Evolutionary conservation across 2,888 invertebrate species (phyloP).

Genomic region (Sclerodermus sp.): DNA sequence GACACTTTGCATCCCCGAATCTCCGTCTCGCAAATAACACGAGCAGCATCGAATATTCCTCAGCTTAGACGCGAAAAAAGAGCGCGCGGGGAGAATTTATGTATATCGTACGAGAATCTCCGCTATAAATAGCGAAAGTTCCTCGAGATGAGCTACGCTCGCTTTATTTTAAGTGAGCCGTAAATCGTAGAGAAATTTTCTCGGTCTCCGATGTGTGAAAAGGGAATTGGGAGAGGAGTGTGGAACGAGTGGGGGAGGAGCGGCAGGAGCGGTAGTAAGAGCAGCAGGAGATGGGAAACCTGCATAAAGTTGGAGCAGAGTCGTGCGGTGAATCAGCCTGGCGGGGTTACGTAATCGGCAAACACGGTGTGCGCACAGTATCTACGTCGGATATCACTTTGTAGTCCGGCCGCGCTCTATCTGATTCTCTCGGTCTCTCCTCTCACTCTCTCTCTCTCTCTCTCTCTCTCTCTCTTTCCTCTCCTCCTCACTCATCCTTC

Average conservation of each 20-base stretch:
- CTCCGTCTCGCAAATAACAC: no score
- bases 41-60: no score
- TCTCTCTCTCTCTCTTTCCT: no score
- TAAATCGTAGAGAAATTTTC: no score
- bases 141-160: no score
- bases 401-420: conserved; percentile 41
- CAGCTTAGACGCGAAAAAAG: no score
- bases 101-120: no score
- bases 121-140: no score
- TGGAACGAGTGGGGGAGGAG: no score
- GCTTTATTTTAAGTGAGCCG: no score
- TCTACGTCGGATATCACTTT: conserved; percentile 53
- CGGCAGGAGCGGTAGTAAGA: neutral
- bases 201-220: neutral
- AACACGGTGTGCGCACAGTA: conserved; percentile 42
- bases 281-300: neutral
- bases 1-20: no score
- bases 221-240: neutral
- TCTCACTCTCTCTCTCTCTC: neutral
- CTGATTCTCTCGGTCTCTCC: neutral
- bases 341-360: conserved; percentile 48
- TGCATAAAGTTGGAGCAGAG: neutral
- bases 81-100: no score
- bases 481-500: neutral
- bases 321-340: conserved; percentile 38